phyloP scores from a whole-genome alignment of 2,797 vertebrate genomes.

The Scolopax rusticola region DNA sequence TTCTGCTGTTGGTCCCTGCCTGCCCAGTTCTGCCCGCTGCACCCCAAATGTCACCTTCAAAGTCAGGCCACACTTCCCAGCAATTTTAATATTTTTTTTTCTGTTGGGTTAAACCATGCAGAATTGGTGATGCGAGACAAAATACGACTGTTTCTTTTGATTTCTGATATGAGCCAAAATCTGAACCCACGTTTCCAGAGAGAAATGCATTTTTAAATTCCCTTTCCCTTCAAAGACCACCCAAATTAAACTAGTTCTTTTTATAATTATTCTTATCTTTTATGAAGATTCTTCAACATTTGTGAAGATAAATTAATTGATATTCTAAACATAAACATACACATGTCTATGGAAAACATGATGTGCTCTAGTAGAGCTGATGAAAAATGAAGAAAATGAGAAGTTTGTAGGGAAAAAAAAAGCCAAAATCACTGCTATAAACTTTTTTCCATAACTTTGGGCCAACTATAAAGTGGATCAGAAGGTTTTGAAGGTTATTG shows the following conservation, averaged over 20 bases:
- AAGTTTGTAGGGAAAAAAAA: background rate
- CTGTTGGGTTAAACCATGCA: background rate
- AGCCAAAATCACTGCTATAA: background rate
- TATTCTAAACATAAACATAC: background rate
- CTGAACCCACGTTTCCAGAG: background rate
- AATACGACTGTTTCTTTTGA: background rate
- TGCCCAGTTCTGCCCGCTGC: background rate
- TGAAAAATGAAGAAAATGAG: conserved; percentile 8
- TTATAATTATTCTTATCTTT: background rate
- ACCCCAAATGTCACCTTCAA: background rate
- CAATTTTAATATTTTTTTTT: background rate
- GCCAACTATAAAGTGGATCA: background rate
- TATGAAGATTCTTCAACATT: background rate
- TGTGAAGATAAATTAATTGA: background rate
- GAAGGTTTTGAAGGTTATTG: background rate
- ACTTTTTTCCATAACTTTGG: background rate
- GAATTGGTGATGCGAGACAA: background rate
- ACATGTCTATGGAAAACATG: background rate
- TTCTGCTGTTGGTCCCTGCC: background rate
- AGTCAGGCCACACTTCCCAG: background rate
- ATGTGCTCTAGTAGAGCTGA: background rate
- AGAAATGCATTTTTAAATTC: background rate
- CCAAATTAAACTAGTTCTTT: background rate
- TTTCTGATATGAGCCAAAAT: background rate
- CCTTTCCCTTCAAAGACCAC: background rate